Conservation (phyloP, 2,888 invertebrate genomes). For the Pyrgus malvae region DNA sequence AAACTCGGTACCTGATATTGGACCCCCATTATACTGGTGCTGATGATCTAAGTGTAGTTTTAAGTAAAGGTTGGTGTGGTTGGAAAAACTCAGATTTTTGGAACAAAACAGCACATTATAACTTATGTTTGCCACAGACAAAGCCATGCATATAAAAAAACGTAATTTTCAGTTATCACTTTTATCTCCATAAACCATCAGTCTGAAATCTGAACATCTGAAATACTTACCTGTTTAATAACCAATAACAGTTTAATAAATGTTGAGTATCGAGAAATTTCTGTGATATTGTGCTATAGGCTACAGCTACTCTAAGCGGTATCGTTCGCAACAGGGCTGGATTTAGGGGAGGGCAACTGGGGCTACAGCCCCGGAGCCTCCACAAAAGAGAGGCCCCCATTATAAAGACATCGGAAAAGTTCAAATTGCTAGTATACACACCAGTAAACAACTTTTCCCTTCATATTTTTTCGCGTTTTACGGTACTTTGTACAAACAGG, state of each 20-base stretch:
- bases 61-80: constrained; percentile 96
- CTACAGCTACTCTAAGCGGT: background rate
- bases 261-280: constrained; percentile 8
- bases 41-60: constrained; percentile 88
- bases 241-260: background rate
- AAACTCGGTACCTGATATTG: constrained; percentile 95
- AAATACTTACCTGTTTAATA: background rate
- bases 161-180: too few relatives aligned
- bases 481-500: too few relatives aligned
- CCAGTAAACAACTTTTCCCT: too few relatives aligned
- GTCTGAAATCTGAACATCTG: background rate
- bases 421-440: too few relatives aligned
- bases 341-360: too few relatives aligned
- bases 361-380: too few relatives aligned
- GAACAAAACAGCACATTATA: constrained; percentile 97
- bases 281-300: constrained; percentile 19
- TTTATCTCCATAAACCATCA: background rate
- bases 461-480: too few relatives aligned
- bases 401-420: too few relatives aligned
- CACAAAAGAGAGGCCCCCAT: too few relatives aligned
- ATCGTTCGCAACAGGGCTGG: too few relatives aligned
- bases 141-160: constrained; percentile 56
- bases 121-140: constrained; percentile 94
- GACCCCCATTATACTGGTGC: constrained; percentile 98
- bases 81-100: constrained; percentile 98